Base-by-base conservation (phyloP, 2,888 invertebrate species). In the Nephrotoma appendiculata region DNA sequence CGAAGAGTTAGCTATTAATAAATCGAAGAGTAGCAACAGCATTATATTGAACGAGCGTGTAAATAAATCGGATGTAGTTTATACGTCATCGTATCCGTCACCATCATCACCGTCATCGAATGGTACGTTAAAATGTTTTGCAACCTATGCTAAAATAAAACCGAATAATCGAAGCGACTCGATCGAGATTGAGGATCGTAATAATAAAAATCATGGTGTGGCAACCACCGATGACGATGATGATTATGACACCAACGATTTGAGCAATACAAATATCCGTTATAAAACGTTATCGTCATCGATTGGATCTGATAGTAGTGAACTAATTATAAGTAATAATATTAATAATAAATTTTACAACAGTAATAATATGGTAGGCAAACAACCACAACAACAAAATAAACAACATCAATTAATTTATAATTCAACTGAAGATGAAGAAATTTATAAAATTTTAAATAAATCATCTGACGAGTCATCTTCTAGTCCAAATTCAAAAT, bases 401-500 rank as follows among this genome's bases (percentile, higher is more conserved):
- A 7, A 71, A 7, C 15, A 85, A 15, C 19, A 31, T 71, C 71
- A 71, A 71, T 71, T 71, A 71, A 71, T 71, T 71, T 71, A 71
- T 31, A 71, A 71, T 71, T 71, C 71, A 31, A 71, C 71, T 9
- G 85, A 85, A 44, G 85, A 85, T 86, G 19, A 86, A 9, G 52
- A 86, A 42, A 19, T 42, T 2, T n/a, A n/a, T 57, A 86, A 57
- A 52, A 41, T 41, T 42, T 41, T 57, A 7, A 87, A 87, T 71
- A 87, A 87, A 86, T 87, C 87, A 15, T 88, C 88, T 85, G 88
- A 88, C 86, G 88, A 88, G 86, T 89, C 89, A 86, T 88, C 88
- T 52, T 88, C 88, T 88, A 88, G 88, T 88, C 88, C 88, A 71
- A 87, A 88, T 87, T 87, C 87, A 52, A 88, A 88, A 87, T 89